Evolutionary conservation across 2,888 invertebrate species (phyloP), one percentile per base, ranked within the genome.

Genomic region (Cetonia aurata): DNA sequence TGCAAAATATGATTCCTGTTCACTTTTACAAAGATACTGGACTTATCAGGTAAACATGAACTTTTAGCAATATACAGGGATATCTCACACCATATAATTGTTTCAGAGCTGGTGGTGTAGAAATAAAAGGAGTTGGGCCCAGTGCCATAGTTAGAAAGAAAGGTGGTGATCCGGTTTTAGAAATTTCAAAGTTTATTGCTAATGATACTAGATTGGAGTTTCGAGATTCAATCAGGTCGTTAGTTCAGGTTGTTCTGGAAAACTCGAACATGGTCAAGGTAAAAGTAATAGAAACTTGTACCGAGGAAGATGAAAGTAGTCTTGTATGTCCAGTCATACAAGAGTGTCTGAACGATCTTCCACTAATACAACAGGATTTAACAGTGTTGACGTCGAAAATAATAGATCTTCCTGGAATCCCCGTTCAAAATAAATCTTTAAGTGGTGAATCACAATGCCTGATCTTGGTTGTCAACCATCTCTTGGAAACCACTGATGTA

Each of bases 91-190:
- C 8, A 12, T n/a, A 15, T 77, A 33, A 10, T 37, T 37, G 6
- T 10, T 37, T 6, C 73, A 88, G 90, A 74, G 89, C 91, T 68
- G 94, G 94, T 55, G 94, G 93, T 71, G 91, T 95, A 0, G 92
- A 93, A 83, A 86, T 96, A 6, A 88, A 90, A 66, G 95, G 94
- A 3, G 85, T 96, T 0, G 90, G 92, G 75, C 93, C 93, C 0
- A 92, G 91, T 69, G 88, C 92, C 0, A 94, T 96, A 48, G 88
- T 92, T 0, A 87, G 90, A 75, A 88, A 89, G 55, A 86, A 89
- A 72, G 89, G 90, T 13, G 90, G 91, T 10, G 86, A 90, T n/a
- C 94, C 95, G 1, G 90, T 93, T 0, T 83, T 95, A 19, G 95
- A 96, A 82, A 89, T 89, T 80, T 92, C 92, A 80, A 86, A 87